Base-by-base conservation (phyloP, 2,888 invertebrate genomes). In the Limulus polyphemus region DNA sequence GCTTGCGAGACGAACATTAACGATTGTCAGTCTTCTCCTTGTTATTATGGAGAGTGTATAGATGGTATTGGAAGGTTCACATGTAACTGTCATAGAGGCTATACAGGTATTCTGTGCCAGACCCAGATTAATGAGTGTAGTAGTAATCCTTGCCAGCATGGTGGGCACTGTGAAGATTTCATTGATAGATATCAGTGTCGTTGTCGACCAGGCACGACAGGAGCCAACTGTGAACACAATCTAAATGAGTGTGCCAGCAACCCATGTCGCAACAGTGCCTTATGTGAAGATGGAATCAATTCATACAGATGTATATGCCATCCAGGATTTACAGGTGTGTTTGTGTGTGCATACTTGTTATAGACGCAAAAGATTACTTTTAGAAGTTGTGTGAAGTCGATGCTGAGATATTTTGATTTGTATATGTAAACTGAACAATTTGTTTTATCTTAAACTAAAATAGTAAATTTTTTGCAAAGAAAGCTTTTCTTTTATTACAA, bases 191-290 rank as follows among this genome's bases (percentile, higher is more conserved):
- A 93, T 77, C 86, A 87, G 72, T 97, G 97, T 72, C 83, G 88
- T 62, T 97, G 97, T 75, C 84, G 87, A 70, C 85, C 90, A 0
- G 93, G 93, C 0, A 95, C 92, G 0, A 89, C 90, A 0, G 95
- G 95, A 0, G 81, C 83, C 16, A 90, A 91, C 76, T 97, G 97
- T 75, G 92, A 94, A 77, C 86, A 89, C 72, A 92, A 93, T 75
- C 88, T 92, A 70, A 92, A 94, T 77, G 94, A 95, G 72, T 97
- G 95, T 75, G 88, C 90, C 77, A 89, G 88, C 74, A 91, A 91
- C 77, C 94, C 94, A 0, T 95, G 95, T 75, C 82, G 89, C 66
- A 93, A 95, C 73, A 90, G 90, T 0, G 95, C 94, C 17, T 85
- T 83, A 55, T 97, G 95, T 75, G 83, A 90, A 65, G 93, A 94